Evolutionary conservation across 2,113 vertebrate species (phyloP), one percentile per base, ranked within the genome.

Genomic region (Riparia riparia): DNA sequence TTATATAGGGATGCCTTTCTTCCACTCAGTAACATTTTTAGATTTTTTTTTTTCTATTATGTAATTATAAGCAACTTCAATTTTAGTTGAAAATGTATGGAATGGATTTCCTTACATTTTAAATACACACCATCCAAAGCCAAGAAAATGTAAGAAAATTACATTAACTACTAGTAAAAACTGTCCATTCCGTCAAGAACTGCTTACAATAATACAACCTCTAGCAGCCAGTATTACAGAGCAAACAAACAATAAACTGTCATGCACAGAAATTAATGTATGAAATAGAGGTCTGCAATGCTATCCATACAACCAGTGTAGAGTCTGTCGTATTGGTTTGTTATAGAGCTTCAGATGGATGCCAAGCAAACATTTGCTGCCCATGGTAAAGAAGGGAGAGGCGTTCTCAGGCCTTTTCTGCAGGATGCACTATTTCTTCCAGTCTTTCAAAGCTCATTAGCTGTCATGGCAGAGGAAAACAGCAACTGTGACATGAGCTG

Each of bases 401-500:
- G n/a, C 74, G 37, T 92, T 85, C 65, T 64, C 74, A 89, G 53
- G 77, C 53, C 96, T 97, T 96, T 95, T 74, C 91, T 96, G 80
- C 74, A 88, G 92, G 91, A 87, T 83, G 74, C 51, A 69, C 50
- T 54, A 21, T 77, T 97, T 97, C 92, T 96, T 95, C 94, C 93
- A 96, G 68, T 95, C 86, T 93, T 95, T 95, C 77, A 83, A 89
- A 93, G 76, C 79, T 95, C 87, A 96, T 97, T 98, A 98, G 97
- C 77, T 94, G 94, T 97, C 95, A 96, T 63, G 54, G 96, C 4
- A 51, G 94, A 97, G 72, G 93, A 89, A 97, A 98, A 97, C 77
- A 97, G 97, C 97, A 97, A 97, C 95, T 94, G 96, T 93, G 96
- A 96, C 96, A 96, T 74, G 86, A 88, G 91, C 66, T 70, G 88